Base-by-base conservation (phyloP, 2,888 invertebrate genomes). In the Lepidocyrtoides sp. region DNA sequence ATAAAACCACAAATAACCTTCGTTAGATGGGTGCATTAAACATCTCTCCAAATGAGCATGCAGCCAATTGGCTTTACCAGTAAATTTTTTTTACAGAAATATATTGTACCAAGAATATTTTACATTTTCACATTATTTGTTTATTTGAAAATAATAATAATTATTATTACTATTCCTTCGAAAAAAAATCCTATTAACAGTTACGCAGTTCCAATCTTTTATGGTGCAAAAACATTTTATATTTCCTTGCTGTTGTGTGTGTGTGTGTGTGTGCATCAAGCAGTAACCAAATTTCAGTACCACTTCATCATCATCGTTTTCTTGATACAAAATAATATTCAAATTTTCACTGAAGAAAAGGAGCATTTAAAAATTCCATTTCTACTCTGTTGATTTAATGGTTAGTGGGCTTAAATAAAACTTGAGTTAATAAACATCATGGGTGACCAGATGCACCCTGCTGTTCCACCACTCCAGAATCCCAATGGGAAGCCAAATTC, bases 361-460 rank as follows among this genome's bases (percentile, higher is more conserved):
- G 17, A 14, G 54, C 23, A n/a, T 86, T 87, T 63, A 79, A 79
- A 89, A 69, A 81, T 36, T 57, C 29, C 81, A 81, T 57, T 63
- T 66, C 69, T 77, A 69, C 66, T 88, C 17, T 89, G 88, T 89
- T 81, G 88, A 89, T 79, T 81, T 89, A 89, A 89, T 89, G 88
- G 88, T 89, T 89, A 89, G 82, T 82, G 72, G 72, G 88, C 88
- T 89, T 82, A 89, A 87, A 87, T 87, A 87, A 89, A 89, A 89
- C 41, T 89, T 89, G 88, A 82, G 88, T 89, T 89, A 89, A 89
- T 89, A 89, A 89, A 89, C 88, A 84, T 91, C 86, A 86, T 91
- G 91, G 91, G 91, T 82, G 91, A 92, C 84, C 93, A 93, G 93
- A 93, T 93, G 93, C 92, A 92, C 92, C 93, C 93, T 91, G 93